Evolutionary conservation across 2,888 invertebrate genomes (phyloP), one percentile per base, ranked within the genome.

Genomic region (Pyrrhia umbra): DNA sequence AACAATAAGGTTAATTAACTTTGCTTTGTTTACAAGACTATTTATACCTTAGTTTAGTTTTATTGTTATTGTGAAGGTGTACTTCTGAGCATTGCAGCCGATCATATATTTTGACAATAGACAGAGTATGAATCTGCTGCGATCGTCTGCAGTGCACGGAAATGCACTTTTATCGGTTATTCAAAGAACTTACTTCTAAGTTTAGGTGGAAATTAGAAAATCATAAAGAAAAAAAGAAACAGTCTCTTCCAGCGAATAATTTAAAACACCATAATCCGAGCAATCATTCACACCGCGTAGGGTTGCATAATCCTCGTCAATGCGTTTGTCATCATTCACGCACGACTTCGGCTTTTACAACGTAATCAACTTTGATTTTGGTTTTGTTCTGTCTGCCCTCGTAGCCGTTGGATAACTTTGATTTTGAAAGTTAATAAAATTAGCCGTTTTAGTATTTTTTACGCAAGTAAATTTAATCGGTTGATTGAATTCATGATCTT

Each of bases 271-370:
- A 51, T 69, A 77, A 79, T 82, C 75, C 75, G 45, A 67, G 79
- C 82, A 81, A 81, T 83, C 78, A 72, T 81, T 77, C 77, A 69
- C 76, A 81, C 77, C 82, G 80, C 76, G 75, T 68, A 69, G 82
- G 84, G 81, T 88, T 86, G 85, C 83, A 83, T 88, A 89, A 90
- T 87, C 89, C 87, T 70, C 59, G 77, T 84, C 86, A 85, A 83
- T 87, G 84, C 81, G 83, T 85, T 82, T 82, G 82, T 83, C 83
- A 87, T 85, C 84, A 85, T 85, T 89, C 86, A 89, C 88, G 89
- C 89, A 88, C 87, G 85, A 82, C 72, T 81, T 80, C 80, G 50
- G 50, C 23, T 80, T 84, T 83, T 80, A 83, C 77, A 82, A 72
- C 70, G 79, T 83, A 84, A 88, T 85, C 81, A 79, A 81, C 47